Base-by-base conservation (phyloP, 2,888 invertebrate genomes). In the Melanargia galathea region DNA sequence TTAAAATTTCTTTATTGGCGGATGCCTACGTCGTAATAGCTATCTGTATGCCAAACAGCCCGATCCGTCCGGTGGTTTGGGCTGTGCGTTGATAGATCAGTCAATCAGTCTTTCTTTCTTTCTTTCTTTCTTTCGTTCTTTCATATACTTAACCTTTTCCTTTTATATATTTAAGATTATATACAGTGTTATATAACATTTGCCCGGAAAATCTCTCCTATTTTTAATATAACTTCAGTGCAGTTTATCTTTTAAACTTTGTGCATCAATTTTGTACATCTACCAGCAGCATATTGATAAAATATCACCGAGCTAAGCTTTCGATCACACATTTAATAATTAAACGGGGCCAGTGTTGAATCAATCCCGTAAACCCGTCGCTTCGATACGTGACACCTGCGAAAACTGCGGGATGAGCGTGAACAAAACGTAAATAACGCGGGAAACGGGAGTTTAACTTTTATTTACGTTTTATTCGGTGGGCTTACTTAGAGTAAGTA, bases 381-480 rank as follows among this genome's bases (percentile, higher is more conserved):
- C 45, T 33, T 52, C 33, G 48, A 70, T 78, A 81, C 82, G 82
- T 82, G 82, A 77, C 76, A 75, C 74, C 73, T 72, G 75, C 70
- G 60, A 69, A 70, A 70, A 69, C 56, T 55, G 60, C 60, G 55
- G 81, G 81, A 81, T 82, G 75, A 45, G 24, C 43, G 63, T 56
- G 49, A 62, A 65, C 61, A 62, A 40, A 49, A 49, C 43, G 63
- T 59, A 65, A 59, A 65, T 62, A 62, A 24, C 30, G 18, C 22
- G 24, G 48, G 30, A 40, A 58, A 16, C 43, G 11, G 38, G 43
- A 18, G 20, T 56, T 46, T 65, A 58, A 16, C 55, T 62, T 48
- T 56, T 65, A 49, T 69, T 69, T 60, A 60, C 55, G 59, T 52
- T 59, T 62, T 56, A 45, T 33, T 33, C 33, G 18, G 16, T 51